Base-by-base conservation (phyloP, 1,140 invertebrate species). In the Probaryconus sp. region DNA sequence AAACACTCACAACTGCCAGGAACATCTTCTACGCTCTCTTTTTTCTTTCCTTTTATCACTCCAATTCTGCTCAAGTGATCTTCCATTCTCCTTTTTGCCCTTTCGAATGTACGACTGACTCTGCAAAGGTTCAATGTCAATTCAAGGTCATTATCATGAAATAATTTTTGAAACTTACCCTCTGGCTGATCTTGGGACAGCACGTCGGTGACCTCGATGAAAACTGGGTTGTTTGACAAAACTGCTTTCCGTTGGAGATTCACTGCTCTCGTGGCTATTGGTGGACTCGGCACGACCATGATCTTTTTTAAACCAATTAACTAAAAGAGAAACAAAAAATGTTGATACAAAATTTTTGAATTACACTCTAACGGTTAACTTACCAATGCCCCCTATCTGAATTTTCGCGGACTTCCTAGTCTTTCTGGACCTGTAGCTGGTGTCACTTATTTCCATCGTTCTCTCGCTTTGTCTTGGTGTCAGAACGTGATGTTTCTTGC, bases 1-100 rank as follows among this genome's bases (percentile, higher is more conserved):
- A 9, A 43, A 9, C 30, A 89, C 91, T 91, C 85, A 93, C 93
- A 92, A 81, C 89, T 92, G 73, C 93, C 93, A 64, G 92, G 91
- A 9, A 92, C 89, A 83, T 96, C 95, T 88, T 97, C 95, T 58
- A 93, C 91, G 81, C 93, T 95, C 16, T 94, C 93, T 83, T 96
- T 94, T 84, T 95, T 95, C 83, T 95, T 95, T 79, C 94, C 94
- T 67, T 90, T 90, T 0, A 89, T 87, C 63, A 92, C 88, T 2
- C 94, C 93, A 83, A 92, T 91, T 83, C 94, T 94, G 79, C 91
- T 94, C 40, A 97, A 89, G 79, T 95, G 92, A 83, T 95, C 93
- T 88, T 97, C 95, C 76, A 97, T 92, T 77, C 94, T 84, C 78
- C 94, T 91, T 82, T 94, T 92, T 6, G 95, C 95, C 83, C 93